phyloP scores from a whole-genome alignment of 2,113 vertebrate genomes.

The Hyaena hyaena region DNA sequence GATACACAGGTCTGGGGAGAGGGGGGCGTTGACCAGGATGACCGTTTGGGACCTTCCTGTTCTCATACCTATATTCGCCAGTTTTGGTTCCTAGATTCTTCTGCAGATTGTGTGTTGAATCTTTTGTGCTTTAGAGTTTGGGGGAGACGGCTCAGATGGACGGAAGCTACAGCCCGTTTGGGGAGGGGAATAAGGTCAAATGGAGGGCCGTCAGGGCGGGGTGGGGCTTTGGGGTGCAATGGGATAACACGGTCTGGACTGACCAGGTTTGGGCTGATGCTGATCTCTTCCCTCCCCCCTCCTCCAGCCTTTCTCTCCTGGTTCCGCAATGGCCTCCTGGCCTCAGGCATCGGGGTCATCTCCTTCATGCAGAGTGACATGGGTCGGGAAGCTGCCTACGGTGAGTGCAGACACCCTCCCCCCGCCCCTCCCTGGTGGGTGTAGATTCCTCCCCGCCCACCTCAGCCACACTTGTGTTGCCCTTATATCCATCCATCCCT shows the following conservation, averaged over 20 bases:
- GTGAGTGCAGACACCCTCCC: conserved; percentile 76
- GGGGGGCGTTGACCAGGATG: not conserved
- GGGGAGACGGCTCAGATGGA: not conserved
- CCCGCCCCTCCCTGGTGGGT: not conserved
- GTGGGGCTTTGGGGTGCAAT: not conserved
- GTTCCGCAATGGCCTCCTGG: conserved; percentile 94
- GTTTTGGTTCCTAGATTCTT: not conserved
- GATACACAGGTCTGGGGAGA: not conserved
- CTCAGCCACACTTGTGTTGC: not conserved
- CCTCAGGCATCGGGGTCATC: conserved; percentile 93
- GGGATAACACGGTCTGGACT: not conserved
- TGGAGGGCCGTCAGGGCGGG: too few species aligned
- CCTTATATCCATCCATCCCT: not conserved
- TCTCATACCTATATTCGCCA: not conserved
- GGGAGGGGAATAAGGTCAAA: not conserved
- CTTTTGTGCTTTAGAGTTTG: not conserved
- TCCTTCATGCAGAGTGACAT: conserved; percentile 93
- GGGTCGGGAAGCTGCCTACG: conserved; percentile 92
- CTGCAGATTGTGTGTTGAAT: not conserved
- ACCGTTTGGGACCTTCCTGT: not conserved
- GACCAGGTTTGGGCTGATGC: not conserved
- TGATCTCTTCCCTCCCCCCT: not conserved
- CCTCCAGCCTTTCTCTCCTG: conserved; percentile 93
- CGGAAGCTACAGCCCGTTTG: not conserved
- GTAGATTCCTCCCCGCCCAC: not conserved